Percentiles rank a stretch among this genome's conserved stretches.
These are phyloP conservation scores for Spongilla lacustris DNA, from an alignment of 37 sponge, comb jelly and placozoan species.

Conservation along the genomic window DNA sequence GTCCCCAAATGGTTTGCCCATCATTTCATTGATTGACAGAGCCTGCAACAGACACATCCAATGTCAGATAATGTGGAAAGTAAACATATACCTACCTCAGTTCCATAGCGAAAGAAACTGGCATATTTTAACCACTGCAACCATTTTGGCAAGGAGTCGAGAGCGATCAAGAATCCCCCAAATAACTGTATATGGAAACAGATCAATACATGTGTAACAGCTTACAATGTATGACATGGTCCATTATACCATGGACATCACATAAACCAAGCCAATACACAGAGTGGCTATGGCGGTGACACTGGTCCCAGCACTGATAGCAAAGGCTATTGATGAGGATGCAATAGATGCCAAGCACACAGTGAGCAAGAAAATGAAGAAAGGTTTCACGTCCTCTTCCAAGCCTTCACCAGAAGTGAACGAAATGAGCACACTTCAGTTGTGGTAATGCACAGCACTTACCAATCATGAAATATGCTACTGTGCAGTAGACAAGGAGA, in stretches of 20 bases:
- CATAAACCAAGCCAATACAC: conserved; percentile 59
- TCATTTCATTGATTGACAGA: conserved; percentile 53
- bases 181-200: conserved; percentile 60
- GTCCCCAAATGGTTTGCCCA: conserved; percentile 6
- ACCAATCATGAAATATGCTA: conserved; percentile 84
- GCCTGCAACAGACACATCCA: background rate
- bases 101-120: conserved; percentile 67
- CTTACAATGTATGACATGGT: background rate
- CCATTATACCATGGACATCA: conserved; percentile 62
- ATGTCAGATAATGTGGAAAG: background rate
- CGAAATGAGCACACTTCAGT: background rate
- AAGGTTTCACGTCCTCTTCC: conserved; percentile 41
- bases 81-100: conserved; percentile 24
- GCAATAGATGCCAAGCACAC: conserved; percentile 52
- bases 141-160: conserved; percentile 60
- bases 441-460: background rate
- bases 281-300: conserved; percentile 59
- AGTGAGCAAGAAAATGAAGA: conserved; percentile 72
- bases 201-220: background rate
- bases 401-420: conserved; percentile 38
- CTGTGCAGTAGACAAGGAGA: conserved; percentile 36
- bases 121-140: conserved; percentile 78
- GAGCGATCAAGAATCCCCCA: conserved; percentile 78
- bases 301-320: conserved; percentile 55
- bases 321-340: conserved; percentile 56